Conservation (phyloP, 2,113 vertebrate genomes). For the Alaudala cheleensis region DNA sequence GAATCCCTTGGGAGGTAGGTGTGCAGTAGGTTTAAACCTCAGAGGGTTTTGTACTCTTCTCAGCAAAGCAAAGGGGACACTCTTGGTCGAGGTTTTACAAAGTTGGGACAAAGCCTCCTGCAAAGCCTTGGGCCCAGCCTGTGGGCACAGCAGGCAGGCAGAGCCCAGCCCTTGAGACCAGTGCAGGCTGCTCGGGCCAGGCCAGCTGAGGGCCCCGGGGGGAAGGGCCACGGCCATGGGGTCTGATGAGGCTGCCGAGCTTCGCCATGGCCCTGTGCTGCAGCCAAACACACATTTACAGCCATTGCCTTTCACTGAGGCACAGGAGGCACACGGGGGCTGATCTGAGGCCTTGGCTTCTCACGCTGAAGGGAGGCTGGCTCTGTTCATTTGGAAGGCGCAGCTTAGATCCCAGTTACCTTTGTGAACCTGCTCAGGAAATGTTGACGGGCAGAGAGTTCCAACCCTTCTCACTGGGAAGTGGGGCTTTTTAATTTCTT, state of each 20-base stretch:
- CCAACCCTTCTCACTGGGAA: not conserved
- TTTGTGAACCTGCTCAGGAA: not conserved
- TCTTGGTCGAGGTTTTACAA: not conserved
- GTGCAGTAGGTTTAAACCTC: not conserved
- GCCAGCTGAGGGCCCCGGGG: too few species aligned
- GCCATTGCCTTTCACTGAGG: not conserved
- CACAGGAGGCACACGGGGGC: not conserved
- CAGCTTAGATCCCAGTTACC: not conserved
- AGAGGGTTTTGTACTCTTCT: not conserved
- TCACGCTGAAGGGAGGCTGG: not conserved
- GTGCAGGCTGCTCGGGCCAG: not conserved
- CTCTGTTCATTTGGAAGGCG: not conserved
- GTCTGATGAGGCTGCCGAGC: not conserved
- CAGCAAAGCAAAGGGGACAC: not conserved
- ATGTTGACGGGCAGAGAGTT: not conserved
- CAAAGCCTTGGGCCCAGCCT: not conserved
- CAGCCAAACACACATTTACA: not conserved
- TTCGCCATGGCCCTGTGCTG: not conserved
- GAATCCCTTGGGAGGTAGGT: not conserved
- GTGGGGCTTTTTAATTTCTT: not conserved
- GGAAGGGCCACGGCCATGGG: too few species aligned
- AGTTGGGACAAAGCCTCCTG: not conserved
- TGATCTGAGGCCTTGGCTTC: not conserved
- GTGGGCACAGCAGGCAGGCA: not conserved
- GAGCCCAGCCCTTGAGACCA: not conserved